Percentiles rank a stretch among this genome's conserved stretches.
These are phyloP conservation scores for Caenorhabditis imperialis DNA, from an alignment of 2,888 invertebrate genomes.

Conservation along the genomic window DNA sequence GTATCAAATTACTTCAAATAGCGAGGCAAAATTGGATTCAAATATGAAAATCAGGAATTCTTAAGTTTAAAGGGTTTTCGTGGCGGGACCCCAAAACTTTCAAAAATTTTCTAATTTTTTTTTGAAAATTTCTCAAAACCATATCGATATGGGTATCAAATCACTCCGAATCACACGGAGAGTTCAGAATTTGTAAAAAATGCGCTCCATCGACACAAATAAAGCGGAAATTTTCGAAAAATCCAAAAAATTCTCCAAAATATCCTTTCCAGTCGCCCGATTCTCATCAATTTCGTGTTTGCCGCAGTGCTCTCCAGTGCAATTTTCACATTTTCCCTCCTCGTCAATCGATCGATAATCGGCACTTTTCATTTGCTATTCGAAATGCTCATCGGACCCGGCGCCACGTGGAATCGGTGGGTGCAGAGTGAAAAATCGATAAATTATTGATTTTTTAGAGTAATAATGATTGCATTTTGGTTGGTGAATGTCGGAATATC, in stretches of 20 bases:
- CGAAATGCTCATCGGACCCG: constrained; percentile 28
- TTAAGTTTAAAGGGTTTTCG: no score
- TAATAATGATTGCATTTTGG: constrained; percentile 72
- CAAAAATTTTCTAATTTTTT: no score
- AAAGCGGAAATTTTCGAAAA: no score
- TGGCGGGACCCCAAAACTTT: no score
- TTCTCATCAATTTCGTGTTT: constrained; percentile 34
- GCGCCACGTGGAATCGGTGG: constrained; percentile 24
- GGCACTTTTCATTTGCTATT: constrained; percentile 31
- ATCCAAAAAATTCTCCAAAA: background rate
- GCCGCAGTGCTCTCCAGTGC: constrained; percentile 16
- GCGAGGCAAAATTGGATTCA: no score
- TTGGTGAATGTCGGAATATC: constrained; percentile 66
- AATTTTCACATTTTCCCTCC: constrained; percentile 15
- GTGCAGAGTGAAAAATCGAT: no score
- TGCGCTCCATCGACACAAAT: background rate
- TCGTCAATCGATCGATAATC: constrained; percentile 15
- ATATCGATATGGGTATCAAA: no score
- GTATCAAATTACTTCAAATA: no score
- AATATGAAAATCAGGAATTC: no score
- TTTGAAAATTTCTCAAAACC: no score
- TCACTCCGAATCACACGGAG: no score
- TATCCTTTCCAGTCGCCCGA: constrained; percentile 16
- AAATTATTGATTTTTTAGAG: constrained; percentile 52
- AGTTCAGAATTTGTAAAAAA: background rate